phyloP scores from a whole-genome alignment of 2,113 vertebrate species.

The Emydocephalus ijimae region DNA sequence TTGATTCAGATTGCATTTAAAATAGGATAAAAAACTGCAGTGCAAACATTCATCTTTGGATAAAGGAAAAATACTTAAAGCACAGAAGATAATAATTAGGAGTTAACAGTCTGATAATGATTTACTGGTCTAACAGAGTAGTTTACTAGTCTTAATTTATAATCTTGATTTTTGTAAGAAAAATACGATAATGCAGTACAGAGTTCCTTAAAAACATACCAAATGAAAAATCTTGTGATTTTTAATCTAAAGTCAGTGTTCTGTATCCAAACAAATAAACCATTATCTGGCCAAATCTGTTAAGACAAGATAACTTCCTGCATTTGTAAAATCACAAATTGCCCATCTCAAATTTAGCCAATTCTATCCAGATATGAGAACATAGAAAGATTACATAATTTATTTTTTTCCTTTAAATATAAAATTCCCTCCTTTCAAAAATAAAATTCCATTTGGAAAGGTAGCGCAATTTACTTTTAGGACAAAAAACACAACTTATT shows the following conservation, averaged over 20 bases:
- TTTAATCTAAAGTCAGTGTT: neutral
- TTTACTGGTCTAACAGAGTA: neutral
- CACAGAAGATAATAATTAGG: neutral
- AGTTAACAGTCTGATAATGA: neutral
- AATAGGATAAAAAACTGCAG: conserved; percentile 58
- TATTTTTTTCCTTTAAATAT: neutral
- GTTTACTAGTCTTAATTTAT: conserved; percentile 3
- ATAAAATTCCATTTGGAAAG: neutral
- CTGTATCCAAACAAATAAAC: neutral
- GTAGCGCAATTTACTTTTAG: neutral
- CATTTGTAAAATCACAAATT: neutral
- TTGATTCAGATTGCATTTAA: conserved; percentile 56
- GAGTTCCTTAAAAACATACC: neutral
- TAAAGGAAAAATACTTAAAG: conserved; percentile 43
- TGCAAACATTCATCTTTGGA: conserved; percentile 51
- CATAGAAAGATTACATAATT: neutral
- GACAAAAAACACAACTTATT: neutral
- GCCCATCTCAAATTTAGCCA: neutral
- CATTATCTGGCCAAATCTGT: neutral
- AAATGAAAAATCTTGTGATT: neutral
- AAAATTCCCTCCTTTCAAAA: neutral
- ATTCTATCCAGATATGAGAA: neutral
- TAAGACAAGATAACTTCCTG: neutral
- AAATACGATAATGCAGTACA: too few relatives aligned
- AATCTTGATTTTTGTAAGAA: neutral